These are phyloP conservation scores for Poeciliopsis infans DNA, from an alignment of 2,797 vertebrate species.

Conservation along the genomic window DNA sequence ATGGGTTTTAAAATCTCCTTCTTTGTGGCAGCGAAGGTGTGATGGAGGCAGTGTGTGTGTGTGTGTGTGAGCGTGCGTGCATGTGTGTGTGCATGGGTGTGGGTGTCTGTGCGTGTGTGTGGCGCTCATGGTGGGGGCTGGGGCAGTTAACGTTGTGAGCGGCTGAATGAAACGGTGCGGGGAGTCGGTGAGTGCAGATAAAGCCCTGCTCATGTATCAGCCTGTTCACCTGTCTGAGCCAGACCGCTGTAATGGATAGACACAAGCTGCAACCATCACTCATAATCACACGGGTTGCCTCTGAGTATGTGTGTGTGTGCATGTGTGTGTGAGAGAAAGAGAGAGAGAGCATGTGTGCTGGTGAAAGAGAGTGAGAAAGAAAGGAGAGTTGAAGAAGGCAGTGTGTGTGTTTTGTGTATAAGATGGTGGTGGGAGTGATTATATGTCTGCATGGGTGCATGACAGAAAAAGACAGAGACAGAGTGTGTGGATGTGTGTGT, in stretches of 20 bases:
- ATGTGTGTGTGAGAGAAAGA: slow-evolving; percentile 10
- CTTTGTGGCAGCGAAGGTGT: slow-evolving; percentile 34
- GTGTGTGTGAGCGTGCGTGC: neutral
- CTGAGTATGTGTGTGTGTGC: slow-evolving; percentile 23
- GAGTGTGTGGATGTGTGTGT: slow-evolving; percentile 47
- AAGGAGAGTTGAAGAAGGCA: slow-evolving; percentile 4
- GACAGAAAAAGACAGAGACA: slow-evolving; percentile 69
- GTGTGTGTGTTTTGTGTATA: slow-evolving; percentile 43
- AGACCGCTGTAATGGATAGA: slow-evolving; percentile 73
- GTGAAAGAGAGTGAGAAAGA: slow-evolving; percentile 10
- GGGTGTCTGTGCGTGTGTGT: neutral
- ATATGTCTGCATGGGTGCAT: slow-evolving; percentile 69
- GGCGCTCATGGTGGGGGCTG: slow-evolving; percentile 4
- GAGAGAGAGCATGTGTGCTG: slow-evolving; percentile 21
- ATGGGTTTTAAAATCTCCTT: slow-evolving; percentile 22
- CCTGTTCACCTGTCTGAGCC: slow-evolving; percentile 76
- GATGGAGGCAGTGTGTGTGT: slow-evolving; percentile 5
- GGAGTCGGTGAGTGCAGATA: slow-evolving; percentile 77
- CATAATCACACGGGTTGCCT: slow-evolving; percentile 65
- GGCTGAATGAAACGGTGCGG: slow-evolving; percentile 63
- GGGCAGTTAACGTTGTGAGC: slow-evolving; percentile 53
- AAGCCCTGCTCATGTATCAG: slow-evolving; percentile 79
- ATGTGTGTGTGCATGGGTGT: neutral
- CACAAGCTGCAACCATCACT: slow-evolving; percentile 68
- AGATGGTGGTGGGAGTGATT: slow-evolving; percentile 60